phyloP scores from a whole-genome alignment of 1,140 invertebrate species.

The Drosophila pandora region DNA sequence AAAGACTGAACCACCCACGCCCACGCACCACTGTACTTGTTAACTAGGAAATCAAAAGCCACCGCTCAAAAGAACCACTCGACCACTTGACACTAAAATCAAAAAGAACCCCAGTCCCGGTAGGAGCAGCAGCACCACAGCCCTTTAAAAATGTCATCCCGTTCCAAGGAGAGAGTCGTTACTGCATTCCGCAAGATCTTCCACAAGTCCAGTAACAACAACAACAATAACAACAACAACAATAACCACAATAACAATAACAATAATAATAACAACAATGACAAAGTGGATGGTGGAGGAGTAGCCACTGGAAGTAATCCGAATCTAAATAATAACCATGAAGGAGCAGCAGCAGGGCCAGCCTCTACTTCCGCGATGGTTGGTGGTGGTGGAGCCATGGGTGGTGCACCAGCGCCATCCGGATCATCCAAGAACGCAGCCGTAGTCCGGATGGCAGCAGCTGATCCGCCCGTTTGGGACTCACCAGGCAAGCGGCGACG shows the following conservation, averaged over 20 bases:
- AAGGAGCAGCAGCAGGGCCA: conserved; percentile 46
- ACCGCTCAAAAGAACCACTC: conserved; percentile 26
- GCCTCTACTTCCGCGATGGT: conserved; percentile 8
- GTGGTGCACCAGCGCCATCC: conserved; percentile 12
- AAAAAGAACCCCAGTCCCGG: conserved; percentile 7
- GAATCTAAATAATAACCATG: conserved; percentile 45
- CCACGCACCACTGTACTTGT: conserved; percentile 29
- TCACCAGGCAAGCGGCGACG: conserved; percentile 75
- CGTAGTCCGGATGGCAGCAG: conserved; percentile 57
- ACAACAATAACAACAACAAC: conserved; percentile 75
- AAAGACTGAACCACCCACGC: conserved; percentile 58
- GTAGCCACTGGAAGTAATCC: conserved; percentile 32
- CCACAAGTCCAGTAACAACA: conserved; percentile 86
- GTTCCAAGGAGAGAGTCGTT: conserved; percentile 89
- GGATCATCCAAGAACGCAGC: conserved; percentile 54
- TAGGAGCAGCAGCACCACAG: neutral
- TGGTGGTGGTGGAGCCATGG: conserved; percentile 11
- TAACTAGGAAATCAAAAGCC: conserved; percentile 47
- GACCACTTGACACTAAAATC: conserved; percentile 3
- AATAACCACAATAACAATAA: conserved; percentile 84
- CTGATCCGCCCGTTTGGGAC: conserved; percentile 64
- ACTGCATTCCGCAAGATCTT: conserved; percentile 91
- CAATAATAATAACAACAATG: conserved; percentile 85
- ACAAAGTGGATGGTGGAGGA: conserved; percentile 84
- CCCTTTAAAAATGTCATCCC: conserved; percentile 86